phyloP scores from a whole-genome alignment of 30 jellyfish, hydroid and myxozoan species.

The Mastigias papua region DNA sequence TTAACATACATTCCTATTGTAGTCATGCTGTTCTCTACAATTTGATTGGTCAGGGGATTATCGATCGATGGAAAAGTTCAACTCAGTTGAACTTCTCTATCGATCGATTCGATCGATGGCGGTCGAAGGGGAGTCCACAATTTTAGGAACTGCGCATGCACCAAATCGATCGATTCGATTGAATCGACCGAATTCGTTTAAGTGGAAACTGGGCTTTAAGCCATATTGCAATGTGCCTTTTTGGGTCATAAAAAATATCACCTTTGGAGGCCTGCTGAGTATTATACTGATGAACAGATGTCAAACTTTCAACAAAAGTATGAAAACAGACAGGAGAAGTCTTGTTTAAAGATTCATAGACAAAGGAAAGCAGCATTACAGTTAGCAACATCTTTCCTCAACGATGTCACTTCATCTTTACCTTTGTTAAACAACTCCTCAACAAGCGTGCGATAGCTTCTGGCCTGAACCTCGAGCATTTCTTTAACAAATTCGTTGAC shows the following conservation, averaged over 20 bases:
- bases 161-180: no score
- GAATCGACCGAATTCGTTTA: no score
- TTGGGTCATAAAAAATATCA: not conserved
- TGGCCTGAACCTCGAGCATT: constrained; percentile 16
- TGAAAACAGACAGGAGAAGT: not conserved
- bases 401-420: not conserved
- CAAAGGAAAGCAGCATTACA: not conserved
- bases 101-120: no score
- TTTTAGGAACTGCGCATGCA: no score
- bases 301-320: not conserved
- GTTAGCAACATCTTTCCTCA: not conserved
- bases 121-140: no score
- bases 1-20: no score
- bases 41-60: not conserved
- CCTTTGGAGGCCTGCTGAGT: not conserved
- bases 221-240: not conserved
- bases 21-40: not conserved
- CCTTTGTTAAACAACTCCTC: no score
- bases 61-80: no score
- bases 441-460: not conserved
- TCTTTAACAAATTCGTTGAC: not conserved
- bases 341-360: not conserved
- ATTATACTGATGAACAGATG: no score
- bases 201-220: no score
- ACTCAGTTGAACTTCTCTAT: no score